A percentile compares a stretch with the other conserved stretches of the same genome.
Conservation (phyloP, 53 echinoderm and acorn worm species). For the Hippasteria phrygiana region DNA sequence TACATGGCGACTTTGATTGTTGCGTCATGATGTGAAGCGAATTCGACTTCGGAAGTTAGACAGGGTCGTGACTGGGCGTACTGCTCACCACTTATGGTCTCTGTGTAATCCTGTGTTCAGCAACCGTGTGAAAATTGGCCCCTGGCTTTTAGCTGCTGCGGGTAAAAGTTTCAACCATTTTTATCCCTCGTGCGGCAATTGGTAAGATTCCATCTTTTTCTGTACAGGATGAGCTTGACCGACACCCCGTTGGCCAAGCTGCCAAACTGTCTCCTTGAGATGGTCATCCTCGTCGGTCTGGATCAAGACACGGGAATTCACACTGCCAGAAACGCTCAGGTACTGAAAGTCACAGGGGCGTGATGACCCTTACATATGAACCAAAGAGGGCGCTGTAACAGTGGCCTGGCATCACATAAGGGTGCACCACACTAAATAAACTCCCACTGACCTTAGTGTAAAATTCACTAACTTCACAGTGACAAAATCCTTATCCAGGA, state of each 20-base stretch:
- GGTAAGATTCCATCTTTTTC: not conserved
- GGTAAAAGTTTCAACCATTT: not conserved
- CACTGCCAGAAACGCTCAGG: slow-evolving; percentile 63
- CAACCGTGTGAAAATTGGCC: no score
- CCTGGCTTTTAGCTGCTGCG: not conserved
- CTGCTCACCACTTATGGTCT: no score
- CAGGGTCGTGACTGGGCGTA: no score
- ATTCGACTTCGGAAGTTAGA: no score
- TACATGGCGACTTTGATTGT: no score
- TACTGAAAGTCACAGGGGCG: not conserved
- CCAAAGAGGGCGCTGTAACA: not conserved
- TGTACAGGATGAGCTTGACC: slow-evolving; percentile 48
- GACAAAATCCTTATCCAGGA: no score
- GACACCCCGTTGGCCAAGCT: slow-evolving; percentile 77
- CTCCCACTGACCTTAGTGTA: no score
- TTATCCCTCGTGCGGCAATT: not conserved
- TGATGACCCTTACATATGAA: not conserved
- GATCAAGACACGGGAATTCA: slow-evolving; percentile 90
- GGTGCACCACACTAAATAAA: no score
- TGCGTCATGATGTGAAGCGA: no score
- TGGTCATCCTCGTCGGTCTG: slow-evolving; percentile 91
- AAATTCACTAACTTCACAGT: no score
- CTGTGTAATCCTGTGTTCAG: no score
- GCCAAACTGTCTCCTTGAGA: slow-evolving; percentile 85
- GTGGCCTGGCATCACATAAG: not conserved